phyloP scores from a whole-genome alignment of 2,888 invertebrate genomes.

The Hypsopygia costalis region DNA sequence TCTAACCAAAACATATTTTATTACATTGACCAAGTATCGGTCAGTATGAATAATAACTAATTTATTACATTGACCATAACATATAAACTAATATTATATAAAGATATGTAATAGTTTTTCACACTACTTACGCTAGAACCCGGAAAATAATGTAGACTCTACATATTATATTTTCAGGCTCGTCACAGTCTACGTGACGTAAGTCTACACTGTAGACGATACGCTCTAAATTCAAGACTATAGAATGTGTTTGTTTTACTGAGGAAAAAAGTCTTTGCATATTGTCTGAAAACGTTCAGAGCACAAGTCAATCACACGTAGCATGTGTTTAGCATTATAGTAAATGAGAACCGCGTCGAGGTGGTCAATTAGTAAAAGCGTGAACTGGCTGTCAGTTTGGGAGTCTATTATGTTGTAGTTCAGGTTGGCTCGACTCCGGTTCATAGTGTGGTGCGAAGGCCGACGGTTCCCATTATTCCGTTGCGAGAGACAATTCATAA shows the following conservation, averaged over 20 bases:
- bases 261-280: slow-evolving; percentile 38
- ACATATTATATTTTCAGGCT: too few relatives aligned
- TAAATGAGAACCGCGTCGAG: slow-evolving; percentile 55
- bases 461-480: slow-evolving; percentile 55
- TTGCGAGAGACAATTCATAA: slow-evolving; percentile 38
- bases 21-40: too few relatives aligned
- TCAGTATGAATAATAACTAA: too few relatives aligned
- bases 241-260: slow-evolving; percentile 28
- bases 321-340: slow-evolving; percentile 48
- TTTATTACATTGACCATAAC: too few relatives aligned
- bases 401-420: slow-evolving; percentile 41
- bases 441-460: slow-evolving; percentile 61
- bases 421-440: slow-evolving; percentile 28
- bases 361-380: slow-evolving; percentile 75
- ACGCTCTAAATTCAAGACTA: neutral
- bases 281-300: slow-evolving; percentile 38
- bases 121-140: too few relatives aligned
- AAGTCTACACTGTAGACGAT: neutral
- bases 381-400: slow-evolving; percentile 70
- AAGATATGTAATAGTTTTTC: too few relatives aligned
- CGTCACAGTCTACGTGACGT: too few relatives aligned
- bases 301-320: slow-evolving; percentile 56
- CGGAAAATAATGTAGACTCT: too few relatives aligned
- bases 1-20: too few relatives aligned
- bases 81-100: too few relatives aligned